Evolutionary conservation across 2,888 invertebrate genomes (phyloP), one percentile per base, ranked within the genome.

Genomic region (Meghimatium bilineatum): DNA sequence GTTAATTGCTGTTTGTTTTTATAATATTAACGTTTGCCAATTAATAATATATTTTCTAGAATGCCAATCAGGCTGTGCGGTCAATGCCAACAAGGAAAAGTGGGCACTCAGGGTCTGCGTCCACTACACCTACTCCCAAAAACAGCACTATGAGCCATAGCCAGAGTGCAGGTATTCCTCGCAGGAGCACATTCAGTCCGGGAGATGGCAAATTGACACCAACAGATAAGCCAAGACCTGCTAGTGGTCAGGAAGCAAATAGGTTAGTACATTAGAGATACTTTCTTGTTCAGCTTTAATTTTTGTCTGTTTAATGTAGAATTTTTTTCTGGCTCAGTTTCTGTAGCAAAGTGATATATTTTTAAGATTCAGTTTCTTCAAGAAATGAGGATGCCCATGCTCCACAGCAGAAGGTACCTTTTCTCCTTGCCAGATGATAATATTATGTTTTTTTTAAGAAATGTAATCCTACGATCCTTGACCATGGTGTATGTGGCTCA

Each of bases 141-240:
- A 91, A 91, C 86, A 90, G 89, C 85, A 90, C 89, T 72, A 90
- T 92, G 69, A 84, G 85, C 80, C 88, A 87, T 67, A 82, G 85
- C 83, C 89, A 89, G 85, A 89, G 88, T 79, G 89, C 89, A 67
- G 88, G 90, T 86, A 92, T 93, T 87, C 92, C 93, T 75, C 95
- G 96, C 88, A 95, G 96, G 92, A 95, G 96, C 90, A 96, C 96
- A 86, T 96, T 96, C 92, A 96, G 96, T 93, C 96, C 96, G 93
- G 96, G 96, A 89, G 95, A 96, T 85, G 92, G 90, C 85, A 88
- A 89, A 63, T 87, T 88, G 76, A 85, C 89, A 29, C 88, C 90
- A 32, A 95, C 95, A 90, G 95, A 95, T 92, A 92, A 93, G 88
- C 91, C 93, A 63, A 90, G 89, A 84, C 87, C 91, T 75, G 90